Base-by-base conservation (phyloP, 2,113 vertebrate genomes). In the Geococcyx californianus region DNA sequence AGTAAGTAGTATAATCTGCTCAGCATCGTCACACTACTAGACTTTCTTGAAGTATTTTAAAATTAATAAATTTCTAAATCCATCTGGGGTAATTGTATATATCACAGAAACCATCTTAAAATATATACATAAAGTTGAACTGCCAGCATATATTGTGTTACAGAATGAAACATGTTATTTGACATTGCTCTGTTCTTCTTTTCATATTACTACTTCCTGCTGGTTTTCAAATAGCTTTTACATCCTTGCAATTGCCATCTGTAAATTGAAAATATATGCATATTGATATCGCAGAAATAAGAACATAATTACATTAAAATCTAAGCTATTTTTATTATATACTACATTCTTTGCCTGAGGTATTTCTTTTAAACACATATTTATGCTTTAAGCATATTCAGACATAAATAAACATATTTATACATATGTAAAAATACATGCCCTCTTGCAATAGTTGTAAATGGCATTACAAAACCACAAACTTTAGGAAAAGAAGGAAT, bases 211-310 rank as follows among this genome's bases (percentile, higher is more conserved):
- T 94, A 52, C 42, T 85, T 93, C 77, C 74, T 91, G 62, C 70
- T 93, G 93, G 4, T 51, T 95, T 96, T 87, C 64, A 82, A 70
- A 87, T 78, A 87, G 79, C 59, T 92, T 91, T 91, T 84, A 49
- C 34, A 59, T 75, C 49, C 38, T 69, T 96, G 52, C 66, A 94
- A 42, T 77, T 92, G 79, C 40, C 62, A 91, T 9, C 63, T 91
- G 63, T 29, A 94, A 95, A 80, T 75, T 77, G 80, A 85, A 94
- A 95, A 87, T 87, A 67, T 25, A 85, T 92, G 63, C 63, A 87
- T 92, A 86, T 47, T 77, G 63, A 36, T 87, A 76, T 72, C 11
- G 64, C 21, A 87, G 73, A 84, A 90, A 86, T 88, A 93, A 83
- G 44, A 60, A 84, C 42, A 79, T 13, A 80, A 54, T 72, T 84